Evolutionary conservation across 2,113 vertebrate species (phyloP), one percentile per base, ranked within the genome.

Genomic region (Corythoichthys intestinalis): DNA sequence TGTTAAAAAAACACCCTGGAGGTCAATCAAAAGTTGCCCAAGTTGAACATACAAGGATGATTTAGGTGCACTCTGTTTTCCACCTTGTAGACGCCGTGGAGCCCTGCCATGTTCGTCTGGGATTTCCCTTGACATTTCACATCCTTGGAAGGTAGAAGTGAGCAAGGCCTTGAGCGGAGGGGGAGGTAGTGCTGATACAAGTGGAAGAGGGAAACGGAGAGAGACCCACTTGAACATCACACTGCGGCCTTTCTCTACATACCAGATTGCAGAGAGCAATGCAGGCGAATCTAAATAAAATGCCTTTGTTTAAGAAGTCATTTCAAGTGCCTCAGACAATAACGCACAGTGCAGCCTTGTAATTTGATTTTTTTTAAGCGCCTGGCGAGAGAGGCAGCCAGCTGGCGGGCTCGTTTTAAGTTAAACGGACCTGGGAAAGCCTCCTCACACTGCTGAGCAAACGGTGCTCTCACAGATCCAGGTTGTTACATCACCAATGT

Each of bases 211-310:
- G 53, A 53, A 44, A 70, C 14, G 38, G 64, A 35, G 52, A 44
- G 50, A 5, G 71, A 70, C 48, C 70, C 15, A 38, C 37, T 60
- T 60, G 7, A 60, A 39, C 14, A 39, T 77, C 58, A 60, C 58
- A 60, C 58, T 41, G 58, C 13, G 8, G 37, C 38, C 35, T 60
- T 39, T 61, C 60, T 62, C 44, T 46, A 62, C 60, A 4, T 7
- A 37, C 58, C 58, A 38, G 37, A 60, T 60, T 60, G 39, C 15
- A 44, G 39, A 52, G 60, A 73, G 69, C 72, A 65, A 65, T 46
- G 82, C 63, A 62, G 64, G 71, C 65, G 44, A 9, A 11, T 62
- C 39, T 20, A 46, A 62, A 47, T 63, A 14, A 63, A 46, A 63
- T 14, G 39, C n/a, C 13, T 7, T 7, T 15, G 13, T 49, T 20